Evolutionary conservation across 1,140 invertebrate species (phyloP), one percentile per base, ranked within the genome.

Genomic region (Meloidogyne exigua): DNA sequence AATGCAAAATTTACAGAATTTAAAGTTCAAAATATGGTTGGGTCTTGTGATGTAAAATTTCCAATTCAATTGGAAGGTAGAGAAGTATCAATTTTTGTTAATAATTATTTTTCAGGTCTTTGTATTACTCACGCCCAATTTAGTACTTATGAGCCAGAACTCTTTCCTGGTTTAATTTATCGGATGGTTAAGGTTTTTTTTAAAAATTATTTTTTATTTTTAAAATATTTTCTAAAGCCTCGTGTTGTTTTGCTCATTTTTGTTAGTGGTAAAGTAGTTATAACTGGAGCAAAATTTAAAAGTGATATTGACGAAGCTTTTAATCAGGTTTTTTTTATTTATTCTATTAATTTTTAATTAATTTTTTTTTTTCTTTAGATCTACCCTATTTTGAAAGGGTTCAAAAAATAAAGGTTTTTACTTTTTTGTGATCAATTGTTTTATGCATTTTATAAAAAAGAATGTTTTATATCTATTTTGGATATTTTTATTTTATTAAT

Each of bases 291-390:
- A 44, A 99, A 99, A 92, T 93, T 97, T 15, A 90, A 96, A 80
- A 92, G 93, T 89, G 96, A 99, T 90, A 99, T 99, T 79, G 97
- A 99, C 89, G 95, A 99, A 89, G 97, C 97, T 2, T 99, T 99
- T 90, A 95, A 98, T 87, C 97, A 97, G 88, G 99, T 99, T 88
- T 98, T 98, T 90, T 96, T 96, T 28, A n/a, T n/a, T n/a, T n/a
- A n/a, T n/a, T n/a, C n/a, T n/a, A 98, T 99, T 88, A 89, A 98
- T 98, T 68, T 76, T 73, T 75, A 25, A 26, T 57, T n/a, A n/a
- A 57, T 57, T n/a, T 57, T 21, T n/a, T 73, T 25, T 12, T 11
- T 44, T 69, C 65, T 73, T 28, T n/a, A 73, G 72, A 73, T 99
- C 88, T 99, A 98, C 90, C 97, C 97, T 39, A 99, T 99, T 88